A percentile compares a stretch with the other conserved stretches of the same genome.
phyloP scores from a whole-genome alignment of 30 jellyfish, hydroid and myxozoan genomes.

The Haliclystus octoradiatus region DNA sequence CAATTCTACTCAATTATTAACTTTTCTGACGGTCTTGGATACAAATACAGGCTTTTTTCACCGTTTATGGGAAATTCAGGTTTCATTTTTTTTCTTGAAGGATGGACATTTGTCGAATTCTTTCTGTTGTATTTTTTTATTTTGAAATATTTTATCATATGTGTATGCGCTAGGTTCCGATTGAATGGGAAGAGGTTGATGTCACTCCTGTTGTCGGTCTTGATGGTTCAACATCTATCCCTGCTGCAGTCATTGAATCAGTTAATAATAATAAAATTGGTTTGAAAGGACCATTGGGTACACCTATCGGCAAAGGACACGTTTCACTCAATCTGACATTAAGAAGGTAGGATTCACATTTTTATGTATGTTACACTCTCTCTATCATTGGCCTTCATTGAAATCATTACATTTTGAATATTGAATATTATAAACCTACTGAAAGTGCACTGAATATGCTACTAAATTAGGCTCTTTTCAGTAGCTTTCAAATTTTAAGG shows the following conservation, averaged over 20 bases:
- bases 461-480: too few species aligned
- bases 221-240: slow-evolving; percentile 90
- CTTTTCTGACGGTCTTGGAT: too few species aligned
- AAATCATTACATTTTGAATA: too few species aligned
- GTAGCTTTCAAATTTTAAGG: too few species aligned
- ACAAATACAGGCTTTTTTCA: too few species aligned
- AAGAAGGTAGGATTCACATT: slow-evolving; percentile 60
- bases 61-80: too few species aligned
- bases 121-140: not conserved
- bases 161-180: slow-evolving; percentile 51
- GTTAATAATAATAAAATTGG: slow-evolving; percentile 88
- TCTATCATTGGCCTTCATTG: too few species aligned
- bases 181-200: slow-evolving; percentile 91
- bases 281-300: slow-evolving; percentile 97
- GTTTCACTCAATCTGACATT: slow-evolving; percentile 86
- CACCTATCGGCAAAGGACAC: slow-evolving; percentile 99
- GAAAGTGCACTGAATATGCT: too few species aligned
- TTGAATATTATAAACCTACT: too few species aligned
- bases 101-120: not conserved
- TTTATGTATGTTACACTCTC: not conserved
- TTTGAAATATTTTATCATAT: not conserved
- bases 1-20: too few species aligned
- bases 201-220: slow-evolving; percentile 96
- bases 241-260: slow-evolving; percentile 88
- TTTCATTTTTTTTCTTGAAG: too few species aligned